These are phyloP conservation scores for Campylomormyrus tamandua DNA, from an alignment of 2,113 vertebrate genomes.

Conservation along the genomic window DNA sequence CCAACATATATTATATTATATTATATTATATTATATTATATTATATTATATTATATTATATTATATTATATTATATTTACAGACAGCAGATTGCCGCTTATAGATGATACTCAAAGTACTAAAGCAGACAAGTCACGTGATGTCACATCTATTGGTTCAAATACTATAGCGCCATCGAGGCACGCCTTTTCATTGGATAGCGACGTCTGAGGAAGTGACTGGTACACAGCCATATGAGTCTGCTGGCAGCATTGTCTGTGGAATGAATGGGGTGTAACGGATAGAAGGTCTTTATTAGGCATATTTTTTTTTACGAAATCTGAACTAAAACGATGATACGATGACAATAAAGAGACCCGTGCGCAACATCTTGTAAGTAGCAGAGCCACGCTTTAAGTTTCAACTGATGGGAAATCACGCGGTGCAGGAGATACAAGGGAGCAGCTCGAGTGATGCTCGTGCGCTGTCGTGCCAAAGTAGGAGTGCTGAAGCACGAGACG, in stretches of 20 bases:
- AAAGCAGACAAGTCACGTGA: neutral
- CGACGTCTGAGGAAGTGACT: neutral
- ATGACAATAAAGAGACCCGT: neutral
- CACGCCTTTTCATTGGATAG: neutral
- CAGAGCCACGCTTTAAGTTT: neutral
- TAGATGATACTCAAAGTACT: neutral
- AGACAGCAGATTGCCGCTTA: neutral
- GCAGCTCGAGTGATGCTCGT: neutral
- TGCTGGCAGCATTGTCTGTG: neutral
- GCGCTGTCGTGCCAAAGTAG: neutral
- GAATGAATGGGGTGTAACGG: neutral
- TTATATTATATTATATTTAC: too few relatives aligned
- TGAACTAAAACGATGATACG: neutral
- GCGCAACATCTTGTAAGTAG: neutral
- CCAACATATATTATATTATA: neutral
- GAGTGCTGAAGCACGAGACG: neutral
- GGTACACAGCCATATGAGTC: neutral
- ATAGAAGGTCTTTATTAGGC: neutral
- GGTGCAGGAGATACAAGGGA: neutral
- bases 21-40: too few relatives aligned
- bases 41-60: too few relatives aligned
- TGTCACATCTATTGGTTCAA: neutral
- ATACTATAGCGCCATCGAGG: neutral
- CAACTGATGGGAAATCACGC: neutral
- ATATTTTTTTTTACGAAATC: neutral